Evolutionary conservation across 2,113 vertebrate species (phyloP).

Genomic region (Protomyctophum bolini): DNA sequence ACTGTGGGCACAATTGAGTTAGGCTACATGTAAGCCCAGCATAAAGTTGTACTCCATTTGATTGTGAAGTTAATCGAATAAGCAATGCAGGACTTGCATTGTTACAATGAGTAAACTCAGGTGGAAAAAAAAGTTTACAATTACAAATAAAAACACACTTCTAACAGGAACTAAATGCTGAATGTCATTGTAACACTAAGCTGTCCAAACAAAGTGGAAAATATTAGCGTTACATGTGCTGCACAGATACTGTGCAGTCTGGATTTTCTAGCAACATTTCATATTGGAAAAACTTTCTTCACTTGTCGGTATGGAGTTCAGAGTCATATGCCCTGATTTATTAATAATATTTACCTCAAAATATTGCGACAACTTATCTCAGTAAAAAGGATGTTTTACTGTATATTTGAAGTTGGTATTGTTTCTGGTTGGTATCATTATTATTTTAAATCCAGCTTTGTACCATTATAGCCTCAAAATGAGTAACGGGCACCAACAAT

Average conservation of each 20-base stretch:
- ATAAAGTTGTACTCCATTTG: not conserved
- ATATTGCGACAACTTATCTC: too few relatives aligned
- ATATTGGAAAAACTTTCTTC: slow-evolving; percentile 6
- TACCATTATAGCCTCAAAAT: too few relatives aligned
- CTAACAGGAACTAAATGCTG: not conserved
- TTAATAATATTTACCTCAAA: too few relatives aligned
- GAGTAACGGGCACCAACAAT: not conserved
- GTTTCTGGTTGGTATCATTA: too few relatives aligned
- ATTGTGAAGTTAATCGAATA: not conserved
- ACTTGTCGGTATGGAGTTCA: not conserved
- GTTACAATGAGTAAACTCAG: not conserved
- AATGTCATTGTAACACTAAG: not conserved
- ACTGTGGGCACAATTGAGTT: not conserved
- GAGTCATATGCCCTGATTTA: too few relatives aligned
- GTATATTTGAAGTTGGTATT: not conserved
- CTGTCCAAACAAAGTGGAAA: slow-evolving; percentile 5
- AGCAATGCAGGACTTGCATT: not conserved
- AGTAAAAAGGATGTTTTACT: too few relatives aligned
- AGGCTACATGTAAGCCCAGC: not conserved
- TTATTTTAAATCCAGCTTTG: not conserved
- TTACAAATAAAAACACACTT: not conserved
- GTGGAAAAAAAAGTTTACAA: not conserved
- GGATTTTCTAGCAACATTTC: not conserved
- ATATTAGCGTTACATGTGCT: not conserved
- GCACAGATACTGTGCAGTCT: not conserved